These are phyloP conservation scores for Pseudomyrmex concolor DNA, from an alignment of 1,140 invertebrate species.

Conservation along the genomic window DNA sequence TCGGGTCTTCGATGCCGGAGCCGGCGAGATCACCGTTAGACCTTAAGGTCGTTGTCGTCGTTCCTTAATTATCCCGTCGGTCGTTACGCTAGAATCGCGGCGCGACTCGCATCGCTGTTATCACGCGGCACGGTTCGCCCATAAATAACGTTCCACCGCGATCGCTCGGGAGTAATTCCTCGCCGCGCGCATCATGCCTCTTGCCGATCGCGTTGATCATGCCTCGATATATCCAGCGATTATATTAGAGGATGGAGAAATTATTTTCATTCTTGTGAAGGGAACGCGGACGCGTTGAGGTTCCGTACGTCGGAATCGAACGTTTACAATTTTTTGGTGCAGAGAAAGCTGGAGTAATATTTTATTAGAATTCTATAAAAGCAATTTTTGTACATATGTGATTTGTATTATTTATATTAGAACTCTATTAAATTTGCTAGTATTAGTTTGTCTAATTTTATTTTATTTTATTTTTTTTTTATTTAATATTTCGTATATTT, in stretches of 20 bases:
- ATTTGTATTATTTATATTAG: too few species aligned
- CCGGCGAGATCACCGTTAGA: conserved; percentile 69
- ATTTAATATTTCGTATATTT: background rate
- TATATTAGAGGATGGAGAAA: background rate
- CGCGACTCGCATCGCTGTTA: conserved; percentile 49
- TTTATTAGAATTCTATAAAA: too few species aligned
- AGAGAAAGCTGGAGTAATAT: too few species aligned
- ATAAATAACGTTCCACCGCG: conserved; percentile 49
- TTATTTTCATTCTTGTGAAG: background rate
- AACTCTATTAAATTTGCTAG: too few species aligned
- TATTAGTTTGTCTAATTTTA: too few species aligned
- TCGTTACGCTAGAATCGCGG: conserved; percentile 50
- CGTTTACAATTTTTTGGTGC: too few species aligned
- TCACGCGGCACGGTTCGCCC: conserved; percentile 28
- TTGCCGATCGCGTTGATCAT: conserved; percentile 23
- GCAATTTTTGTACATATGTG: too few species aligned
- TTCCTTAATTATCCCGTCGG: conserved; percentile 72
- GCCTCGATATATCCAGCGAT: conserved; percentile 13
- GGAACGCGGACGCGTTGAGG: too few species aligned
- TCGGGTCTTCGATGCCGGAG: conserved; percentile 51
- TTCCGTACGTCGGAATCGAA: background rate
- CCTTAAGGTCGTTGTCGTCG: conserved; percentile 60
- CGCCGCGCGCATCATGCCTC: conserved; percentile 35
- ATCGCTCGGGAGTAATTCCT: conserved; percentile 62
- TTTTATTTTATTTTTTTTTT: too few species aligned